Conservation (phyloP, 2,113 vertebrate genomes). For the Helogale parvula region DNA sequence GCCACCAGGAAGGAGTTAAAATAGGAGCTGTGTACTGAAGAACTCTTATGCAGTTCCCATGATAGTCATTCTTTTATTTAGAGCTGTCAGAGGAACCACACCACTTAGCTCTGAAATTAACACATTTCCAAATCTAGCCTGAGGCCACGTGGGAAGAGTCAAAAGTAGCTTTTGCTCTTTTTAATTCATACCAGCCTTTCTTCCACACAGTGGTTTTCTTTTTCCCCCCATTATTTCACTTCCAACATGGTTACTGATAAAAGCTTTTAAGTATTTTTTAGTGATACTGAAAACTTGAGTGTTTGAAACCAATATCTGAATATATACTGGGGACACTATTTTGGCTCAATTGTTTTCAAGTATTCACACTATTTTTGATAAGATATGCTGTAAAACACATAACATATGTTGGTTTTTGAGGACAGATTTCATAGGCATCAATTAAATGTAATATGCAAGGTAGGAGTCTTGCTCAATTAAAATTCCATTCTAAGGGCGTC, state of each 20-base stretch:
- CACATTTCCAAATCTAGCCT: background rate
- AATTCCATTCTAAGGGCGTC: no score
- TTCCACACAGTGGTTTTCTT: background rate
- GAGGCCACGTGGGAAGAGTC: background rate
- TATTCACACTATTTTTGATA: background rate
- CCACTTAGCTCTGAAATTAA: background rate
- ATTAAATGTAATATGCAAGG: background rate
- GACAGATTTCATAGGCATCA: background rate
- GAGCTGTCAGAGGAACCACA: background rate
- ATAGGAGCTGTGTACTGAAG: background rate
- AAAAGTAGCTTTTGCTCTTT: background rate
- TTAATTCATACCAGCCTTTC: background rate
- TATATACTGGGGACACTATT: background rate
- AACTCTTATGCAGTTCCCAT: background rate
- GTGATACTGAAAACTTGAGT: background rate
- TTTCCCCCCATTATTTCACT: background rate
- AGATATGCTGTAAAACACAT: background rate
- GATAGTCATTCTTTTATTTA: background rate
- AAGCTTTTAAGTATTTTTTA: background rate
- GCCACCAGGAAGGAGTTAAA: background rate
- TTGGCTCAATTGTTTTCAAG: slow-evolving; percentile 13
- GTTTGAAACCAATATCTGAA: slow-evolving; percentile 24
- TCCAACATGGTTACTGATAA: background rate
- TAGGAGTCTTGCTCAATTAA: background rate
- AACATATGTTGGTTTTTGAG: background rate